Evolutionary conservation across 2,113 vertebrate genomes (phyloP).

Genomic region (Syngnathus floridae): DNA sequence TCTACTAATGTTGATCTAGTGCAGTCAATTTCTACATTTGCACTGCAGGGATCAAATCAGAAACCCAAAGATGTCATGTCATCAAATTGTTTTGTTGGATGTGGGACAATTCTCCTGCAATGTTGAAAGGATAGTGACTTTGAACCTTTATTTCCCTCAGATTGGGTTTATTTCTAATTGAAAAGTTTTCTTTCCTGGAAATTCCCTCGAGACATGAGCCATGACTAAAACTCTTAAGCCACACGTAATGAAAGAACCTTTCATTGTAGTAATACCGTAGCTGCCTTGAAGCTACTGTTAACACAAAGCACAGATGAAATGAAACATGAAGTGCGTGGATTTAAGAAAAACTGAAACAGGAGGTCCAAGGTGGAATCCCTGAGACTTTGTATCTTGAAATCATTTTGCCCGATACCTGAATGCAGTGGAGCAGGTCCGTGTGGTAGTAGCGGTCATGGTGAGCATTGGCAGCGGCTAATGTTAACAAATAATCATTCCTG

Average conservation of each 20-base stretch:
- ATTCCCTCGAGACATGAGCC: conserved; percentile 21
- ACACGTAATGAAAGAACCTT: conserved; percentile 15
- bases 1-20: background rate
- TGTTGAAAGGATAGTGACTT: conserved; percentile 20
- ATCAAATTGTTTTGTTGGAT: conserved; percentile 14
- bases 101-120: conserved; percentile 5
- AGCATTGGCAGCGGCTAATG: conserved; percentile 91
- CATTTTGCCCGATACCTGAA: conserved; percentile 58
- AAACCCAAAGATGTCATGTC: conserved; percentile 3
- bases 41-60: conserved; percentile 13
- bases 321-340: background rate
- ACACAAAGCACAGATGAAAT: background rate
- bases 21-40: background rate
- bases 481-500: conserved; percentile 95
- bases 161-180: conserved; percentile 24
- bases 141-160: conserved; percentile 17
- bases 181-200: conserved; percentile 13
- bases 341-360: background rate
- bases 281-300: background rate
- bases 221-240: conserved; percentile 2
- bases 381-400: background rate
- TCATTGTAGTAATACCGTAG: conserved; percentile 1
- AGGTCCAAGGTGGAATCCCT: background rate
- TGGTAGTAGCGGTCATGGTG: conserved; percentile 97
- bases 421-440: conserved; percentile 87